Base-by-base conservation (phyloP, 2,888 invertebrate genomes). In the Reticulitermes lucifugus region DNA sequence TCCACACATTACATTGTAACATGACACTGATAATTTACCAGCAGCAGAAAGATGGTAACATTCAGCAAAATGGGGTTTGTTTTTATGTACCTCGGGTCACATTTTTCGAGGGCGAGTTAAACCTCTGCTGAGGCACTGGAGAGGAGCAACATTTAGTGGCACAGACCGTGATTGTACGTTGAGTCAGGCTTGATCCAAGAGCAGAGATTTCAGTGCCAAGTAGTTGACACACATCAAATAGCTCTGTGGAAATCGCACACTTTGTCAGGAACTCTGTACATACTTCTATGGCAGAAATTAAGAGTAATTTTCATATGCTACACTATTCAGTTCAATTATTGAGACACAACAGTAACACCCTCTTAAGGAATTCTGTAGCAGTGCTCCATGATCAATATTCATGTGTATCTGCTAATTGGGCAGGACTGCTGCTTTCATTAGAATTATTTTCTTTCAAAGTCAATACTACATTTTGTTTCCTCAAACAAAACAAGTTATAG, bases 151-250 rank as follows among this genome's bases (percentile, higher is more conserved):
- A 85, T 59, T 85, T 85, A 59, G 85, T 75, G 59, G 84, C 71
- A 73, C 85, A 85, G 35, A 85, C 79, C 21, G 80, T 90, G 82
- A 91, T 90, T 29, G 90, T 90, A 85, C 90, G 89, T 87, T 90
- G 90, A 22, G 91, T 91, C 85, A 91, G 88, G 59, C 90, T 90
- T 80, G 88, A 88, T 81, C 89, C 88, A 65, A 91, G 87, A 55
- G 88, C 88, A 71, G 88, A 87, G 79, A 88, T 86, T 88, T 92
- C 92, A 89, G 93, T 90, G 86, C 91, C 91, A 87, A 93, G 90
- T 87, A 93, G 89, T 87, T 92, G 91, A 87, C 92, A 91, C 46
- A 93, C 92, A 88, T 93, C 93, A 89, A 91, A 91, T 87, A 92
- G 89, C 89, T 92, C 92, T 91, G 87, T 77, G 87, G 87, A 87